phyloP scores from a whole-genome alignment of 2,888 invertebrate species.

The Drosophila anomalata region DNA sequence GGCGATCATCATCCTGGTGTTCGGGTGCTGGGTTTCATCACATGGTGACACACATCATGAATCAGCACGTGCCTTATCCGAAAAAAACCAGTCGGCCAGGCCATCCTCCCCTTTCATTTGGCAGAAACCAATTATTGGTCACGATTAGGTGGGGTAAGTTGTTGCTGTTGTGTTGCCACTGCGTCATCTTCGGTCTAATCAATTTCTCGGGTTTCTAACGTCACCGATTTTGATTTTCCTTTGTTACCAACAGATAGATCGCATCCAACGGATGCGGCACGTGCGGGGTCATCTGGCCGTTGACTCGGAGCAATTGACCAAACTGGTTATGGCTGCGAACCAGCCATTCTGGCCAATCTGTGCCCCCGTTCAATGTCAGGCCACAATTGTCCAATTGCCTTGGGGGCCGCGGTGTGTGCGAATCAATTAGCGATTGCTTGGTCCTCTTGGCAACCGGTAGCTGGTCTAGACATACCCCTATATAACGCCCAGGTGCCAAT shows the following conservation, averaged over 20 bases:
- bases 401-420: slow-evolving; percentile 40
- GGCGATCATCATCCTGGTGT: not conserved
- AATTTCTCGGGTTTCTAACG: slow-evolving; percentile 8
- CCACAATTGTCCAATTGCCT: slow-evolving; percentile 46
- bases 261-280: slow-evolving; percentile 19
- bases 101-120: slow-evolving; percentile 12
- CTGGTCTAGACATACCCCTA: slow-evolving; percentile 23
- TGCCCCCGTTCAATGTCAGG: slow-evolving; percentile 44
- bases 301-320: slow-evolving; percentile 41
- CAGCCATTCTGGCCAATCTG: slow-evolving; percentile 27
- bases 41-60: slow-evolving; percentile 57
- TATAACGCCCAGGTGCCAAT: slow-evolving; percentile 46
- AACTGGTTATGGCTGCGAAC: slow-evolving; percentile 35
- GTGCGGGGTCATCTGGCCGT: slow-evolving; percentile 40
- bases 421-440: slow-evolving; percentile 49
- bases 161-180: slow-evolving; percentile 7
- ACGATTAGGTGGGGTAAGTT: slow-evolving; percentile 19
- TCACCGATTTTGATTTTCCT: slow-evolving; percentile 11
- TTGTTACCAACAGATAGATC: slow-evolving; percentile 19
- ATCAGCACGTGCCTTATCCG: slow-evolving; percentile 45
- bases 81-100: slow-evolving; percentile 28
- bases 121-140: slow-evolving; percentile 17
- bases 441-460: slow-evolving; percentile 39
- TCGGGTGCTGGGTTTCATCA: slow-evolving; percentile 51
- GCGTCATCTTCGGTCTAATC: slow-evolving; percentile 37